Conservation (phyloP, 1,140 invertebrate genomes). For the Cephus cinctus region DNA sequence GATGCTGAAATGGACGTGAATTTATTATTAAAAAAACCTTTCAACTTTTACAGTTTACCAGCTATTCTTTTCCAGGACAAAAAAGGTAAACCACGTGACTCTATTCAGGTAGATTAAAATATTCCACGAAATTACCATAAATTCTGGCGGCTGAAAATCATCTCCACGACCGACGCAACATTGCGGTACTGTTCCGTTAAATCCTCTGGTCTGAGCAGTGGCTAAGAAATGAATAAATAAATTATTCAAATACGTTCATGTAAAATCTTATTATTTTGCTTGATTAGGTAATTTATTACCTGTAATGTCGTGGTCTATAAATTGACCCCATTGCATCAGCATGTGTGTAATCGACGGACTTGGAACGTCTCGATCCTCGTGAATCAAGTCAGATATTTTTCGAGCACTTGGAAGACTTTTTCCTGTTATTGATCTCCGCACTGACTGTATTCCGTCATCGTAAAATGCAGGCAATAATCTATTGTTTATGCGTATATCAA, state of each 20-base stretch:
- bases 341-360: slow-evolving; percentile 66
- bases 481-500: background rate
- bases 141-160: slow-evolving; percentile 61
- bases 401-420: slow-evolving; percentile 66
- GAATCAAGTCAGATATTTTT: slow-evolving; percentile 65
- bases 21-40: background rate
- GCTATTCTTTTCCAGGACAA: background rate
- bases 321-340: slow-evolving; percentile 86
- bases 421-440: slow-evolving; percentile 59
- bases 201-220: slow-evolving; percentile 62
- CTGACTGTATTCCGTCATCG: slow-evolving; percentile 66
- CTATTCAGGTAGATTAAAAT: too few species aligned
- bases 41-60: slow-evolving; percentile 1
- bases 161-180: slow-evolving; percentile 70
- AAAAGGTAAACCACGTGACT: too few species aligned
- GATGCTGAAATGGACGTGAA: slow-evolving; percentile 59
- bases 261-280: background rate
- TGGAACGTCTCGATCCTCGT: slow-evolving; percentile 62
- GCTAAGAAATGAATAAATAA: slow-evolving; percentile 28
- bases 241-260: background rate
- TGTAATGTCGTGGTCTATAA: slow-evolving; percentile 79
- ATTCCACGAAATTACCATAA: slow-evolving; percentile 63
- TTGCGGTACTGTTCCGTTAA: slow-evolving; percentile 77
- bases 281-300: slow-evolving; percentile 61
- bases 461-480: slow-evolving; percentile 80